Base-by-base conservation (phyloP, 2,888 invertebrate genomes). In the Chrysolina americana region DNA sequence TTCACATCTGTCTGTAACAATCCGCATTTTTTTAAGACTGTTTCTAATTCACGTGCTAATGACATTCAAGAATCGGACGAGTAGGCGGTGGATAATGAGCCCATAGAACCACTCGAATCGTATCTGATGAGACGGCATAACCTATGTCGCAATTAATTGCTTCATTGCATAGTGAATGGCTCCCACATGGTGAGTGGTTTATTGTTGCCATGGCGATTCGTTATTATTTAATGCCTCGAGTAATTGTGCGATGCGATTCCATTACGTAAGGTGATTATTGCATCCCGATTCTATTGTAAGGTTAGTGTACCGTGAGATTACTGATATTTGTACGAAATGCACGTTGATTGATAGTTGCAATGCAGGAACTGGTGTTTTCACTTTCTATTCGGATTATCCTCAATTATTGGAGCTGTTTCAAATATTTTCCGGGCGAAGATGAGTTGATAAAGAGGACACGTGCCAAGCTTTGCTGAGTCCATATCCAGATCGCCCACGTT, bases 121-220 rank as follows among this genome's bases (percentile, higher is more conserved):
- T 2, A 10, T 13, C 21, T 53, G 53, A 53, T 53, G 53, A 53
- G 53, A 53, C 53, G 53, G 53, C 53, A 21, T 53, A 53, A 53
- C 19, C 10, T 13, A 53, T 53, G 53, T 53, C 53, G 53, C 53
- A 53, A 53, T 53, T 53, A 21, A 53, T 53, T 53, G 48, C 48
- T 48, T 17, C 48, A 48, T 48, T 48, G 53, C 21, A 21, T 5
- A 53, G 21, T 21, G 21, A 53, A 21, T 21, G 11, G 53, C 53
- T 53, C 53, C 53, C 53, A 53, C 53, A 21, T 15, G 53, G 5
- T 21, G 53, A 53, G 19, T 53, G 53, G 11, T 53, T 21, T 19
- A 53, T 53, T 53, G 53, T 53, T 53, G 53, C 44, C 11, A 13
- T 19, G 53, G 21, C 21, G 19, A 21, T 53, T 53, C 19, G 13